These are phyloP conservation scores for Dolichotis patagonum DNA, from an alignment of 2,113 vertebrate genomes.

Conservation along the genomic window DNA sequence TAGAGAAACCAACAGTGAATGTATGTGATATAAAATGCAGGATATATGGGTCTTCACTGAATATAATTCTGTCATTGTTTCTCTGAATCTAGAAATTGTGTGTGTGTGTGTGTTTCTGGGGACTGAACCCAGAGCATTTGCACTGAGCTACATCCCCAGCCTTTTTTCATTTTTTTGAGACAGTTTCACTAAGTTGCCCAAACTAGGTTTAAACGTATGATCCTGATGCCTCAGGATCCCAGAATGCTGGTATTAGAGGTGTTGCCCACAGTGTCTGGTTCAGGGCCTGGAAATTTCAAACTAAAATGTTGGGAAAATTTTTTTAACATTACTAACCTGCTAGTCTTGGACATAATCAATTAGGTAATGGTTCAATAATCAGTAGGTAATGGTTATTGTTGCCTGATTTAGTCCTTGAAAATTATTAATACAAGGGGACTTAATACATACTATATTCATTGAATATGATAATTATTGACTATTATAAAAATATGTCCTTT, in stretches of 20 bases:
- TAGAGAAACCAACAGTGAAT: not conserved
- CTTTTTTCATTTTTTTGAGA: not conserved
- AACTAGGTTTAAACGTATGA: not conserved
- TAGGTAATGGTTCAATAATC: no score
- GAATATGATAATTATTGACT: slow-evolving; percentile 27
- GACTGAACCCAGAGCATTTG: not conserved
- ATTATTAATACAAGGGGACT: slow-evolving; percentile 10
- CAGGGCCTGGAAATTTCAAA: slow-evolving; percentile 55
- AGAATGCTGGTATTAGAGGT: not conserved
- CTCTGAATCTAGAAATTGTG: slow-evolving; percentile 42
- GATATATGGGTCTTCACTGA: not conserved
- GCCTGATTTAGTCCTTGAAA: slow-evolving; percentile 26
- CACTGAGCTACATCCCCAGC: not conserved
- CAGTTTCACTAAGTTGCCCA: not conserved
- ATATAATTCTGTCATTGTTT: not conserved
- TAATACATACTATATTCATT: slow-evolving; percentile 27
- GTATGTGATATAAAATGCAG: not conserved
- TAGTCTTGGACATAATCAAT: slow-evolving; percentile 52
- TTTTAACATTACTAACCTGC: not conserved
- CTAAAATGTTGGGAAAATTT: slow-evolving; percentile 2
- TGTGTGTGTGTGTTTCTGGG: not conserved
- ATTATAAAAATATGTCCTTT: slow-evolving; percentile 51
- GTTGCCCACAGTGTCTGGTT: not conserved
- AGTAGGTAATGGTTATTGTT: not conserved
- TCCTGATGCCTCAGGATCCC: not conserved